Base-by-base conservation (phyloP, 2,113 vertebrate species). In the Neolamprologus devosi region DNA sequence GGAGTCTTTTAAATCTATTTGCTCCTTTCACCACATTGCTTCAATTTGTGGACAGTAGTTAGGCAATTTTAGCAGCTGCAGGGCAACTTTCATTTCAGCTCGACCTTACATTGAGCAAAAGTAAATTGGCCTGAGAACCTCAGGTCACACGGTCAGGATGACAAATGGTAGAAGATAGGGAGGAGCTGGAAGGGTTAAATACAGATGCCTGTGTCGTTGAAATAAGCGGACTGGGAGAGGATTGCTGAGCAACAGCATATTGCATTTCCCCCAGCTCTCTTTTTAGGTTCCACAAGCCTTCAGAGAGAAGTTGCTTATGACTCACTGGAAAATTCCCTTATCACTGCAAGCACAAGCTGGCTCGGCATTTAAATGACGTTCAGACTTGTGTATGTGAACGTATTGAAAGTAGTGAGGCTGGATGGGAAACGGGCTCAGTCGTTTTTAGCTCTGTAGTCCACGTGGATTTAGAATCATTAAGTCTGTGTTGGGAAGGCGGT, bases 241-340 rank as follows among this genome's bases (percentile, higher is more conserved):
- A 92, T 58, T 88, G 92, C 89, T 87, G 90, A 94, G 89, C 90
- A 81, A 17, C 86, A 57, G 89, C 87, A 89, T 75, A 90, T 92
- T 91, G 82, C 87, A 78, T 81, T 78, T 86, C 87, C 83, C 58
- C 16, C 84, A 47, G 87, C 87, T 86, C 91, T 86, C 68, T 65
- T 86, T 92, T 87, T 53, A 86, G 85, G 7, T 85, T 88, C 82
- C 80, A 78, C 85, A 91, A 90, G 84, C 85, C 92, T 86, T 91
- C 63, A 91, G 89, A 84, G 87, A 88, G 81, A 85, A 81, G 85
- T 92, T 91, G 55, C 85, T 90, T 86, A 87, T 92, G 93, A 93
- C 87, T 94, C 90, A 92, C 68, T 89, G 91, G 79, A 93, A 92
- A 92, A 94, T 90, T 94, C 90, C 89, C 93, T 94, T 93, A 93